Evolutionary conservation across 2,888 invertebrate genomes (phyloP), one percentile per base, ranked within the genome.

Genomic region (Nebria brevicollis): DNA sequence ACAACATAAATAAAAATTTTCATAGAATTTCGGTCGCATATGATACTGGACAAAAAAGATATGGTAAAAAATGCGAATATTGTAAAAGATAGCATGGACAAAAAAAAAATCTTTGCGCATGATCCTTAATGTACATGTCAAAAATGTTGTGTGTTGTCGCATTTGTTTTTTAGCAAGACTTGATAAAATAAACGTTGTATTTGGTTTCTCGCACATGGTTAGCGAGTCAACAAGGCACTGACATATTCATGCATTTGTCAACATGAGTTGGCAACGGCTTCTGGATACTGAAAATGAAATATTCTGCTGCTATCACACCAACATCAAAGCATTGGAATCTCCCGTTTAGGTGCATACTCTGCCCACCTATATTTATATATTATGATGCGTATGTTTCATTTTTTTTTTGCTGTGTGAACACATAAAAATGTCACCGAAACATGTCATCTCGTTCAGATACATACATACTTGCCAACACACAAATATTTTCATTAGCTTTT

Each of bases 121-220:
- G 72, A 65, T 81, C 72, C 81, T 54, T 81, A 81, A 81, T 81
- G 81, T 77, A 81, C 73, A 81, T 73, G 81, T 81, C 81, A 81
- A 81, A 76, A 72, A 66, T 77, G 79, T 79, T 79, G 66, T 74
- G 78, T 66, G 68, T 26, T 80, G 80, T 80, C 80, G 75, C 75
- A 80, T 81, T 81, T 81, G 72, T 81, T 81, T 81, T 81, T 81
- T 81, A 76, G 54, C 8, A 75, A 79, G 43, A 26, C 34, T 43
- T 81, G 77, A 81, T 81, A 81, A 81, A 81, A 81, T 81, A 81
- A 81, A 81, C 81, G 81, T 77, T 81, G 76, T 81, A 81, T 81
- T 81, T 77, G 77, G 81, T 81, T 81, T 77, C 77, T 72, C 77
- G 65, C 81, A 81, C 77, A 81, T 81, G 81, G 76, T 81, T 77